phyloP scores from a whole-genome alignment of 2,113 vertebrate genomes.

The Aplodontia rufa region DNA sequence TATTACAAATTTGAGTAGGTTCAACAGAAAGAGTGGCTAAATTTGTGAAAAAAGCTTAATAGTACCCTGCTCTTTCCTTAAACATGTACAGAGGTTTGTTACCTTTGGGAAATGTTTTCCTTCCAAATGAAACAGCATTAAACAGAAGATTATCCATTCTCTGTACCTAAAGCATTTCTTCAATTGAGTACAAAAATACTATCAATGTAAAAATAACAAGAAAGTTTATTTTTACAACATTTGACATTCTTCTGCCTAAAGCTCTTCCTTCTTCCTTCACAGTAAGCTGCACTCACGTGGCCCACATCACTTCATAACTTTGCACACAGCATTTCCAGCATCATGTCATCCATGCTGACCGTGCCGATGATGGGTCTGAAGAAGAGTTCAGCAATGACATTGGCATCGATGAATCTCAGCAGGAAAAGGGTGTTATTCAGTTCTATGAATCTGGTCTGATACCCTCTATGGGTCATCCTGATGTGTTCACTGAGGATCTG shows the following conservation, averaged over 20 bases:
- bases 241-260: slow-evolving; percentile 76
- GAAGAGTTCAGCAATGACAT: slow-evolving; percentile 94
- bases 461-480: slow-evolving; percentile 89
- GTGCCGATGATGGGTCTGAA: slow-evolving; percentile 95
- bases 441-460: slow-evolving; percentile 91
- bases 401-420: slow-evolving; percentile 92
- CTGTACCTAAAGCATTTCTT: slow-evolving; percentile 83
- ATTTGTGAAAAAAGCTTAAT: slow-evolving; percentile 32
- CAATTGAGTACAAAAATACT: slow-evolving; percentile 90
- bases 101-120: slow-evolving; percentile 21
- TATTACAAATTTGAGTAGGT: slow-evolving; percentile 30
- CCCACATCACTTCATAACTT: slow-evolving; percentile 84
- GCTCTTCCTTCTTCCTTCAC: slow-evolving; percentile 46
- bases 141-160: slow-evolving; percentile 62
- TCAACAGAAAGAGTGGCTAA: not conserved
- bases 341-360: slow-evolving; percentile 97
- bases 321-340: slow-evolving; percentile 97
- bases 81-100: not conserved
- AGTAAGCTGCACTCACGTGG: slow-evolving; percentile 50
- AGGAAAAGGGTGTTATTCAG: slow-evolving; percentile 94
- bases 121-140: slow-evolving; percentile 39
- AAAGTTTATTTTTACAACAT: slow-evolving; percentile 86
- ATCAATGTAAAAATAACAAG: slow-evolving; percentile 90
- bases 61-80: not conserved
- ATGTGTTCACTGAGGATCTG: slow-evolving; percentile 96